Evolutionary conservation across 2,113 vertebrate genomes (phyloP).

Genomic region (Daubentonia madagascariensis): DNA sequence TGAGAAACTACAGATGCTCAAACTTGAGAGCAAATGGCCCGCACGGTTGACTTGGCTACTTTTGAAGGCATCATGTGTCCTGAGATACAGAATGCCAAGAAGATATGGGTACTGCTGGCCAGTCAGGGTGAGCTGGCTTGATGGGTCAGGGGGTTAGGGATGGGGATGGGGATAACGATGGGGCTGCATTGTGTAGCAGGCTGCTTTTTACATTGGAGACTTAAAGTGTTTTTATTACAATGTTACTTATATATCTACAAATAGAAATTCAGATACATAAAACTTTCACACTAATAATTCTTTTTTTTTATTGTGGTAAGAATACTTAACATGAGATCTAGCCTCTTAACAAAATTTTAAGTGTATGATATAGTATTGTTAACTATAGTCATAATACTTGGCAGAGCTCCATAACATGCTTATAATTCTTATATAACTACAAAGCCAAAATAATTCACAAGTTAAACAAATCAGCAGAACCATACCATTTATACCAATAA

Average conservation of each 20-base stretch:
- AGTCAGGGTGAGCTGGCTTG: background rate
- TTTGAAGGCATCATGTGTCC: background rate
- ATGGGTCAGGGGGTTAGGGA: rapidly evolving
- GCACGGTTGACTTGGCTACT: background rate
- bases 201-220: background rate
- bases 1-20: background rate
- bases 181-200: rapidly evolving
- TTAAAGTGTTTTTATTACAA: background rate
- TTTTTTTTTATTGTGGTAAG: background rate
- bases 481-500: background rate
- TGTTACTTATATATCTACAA: background rate
- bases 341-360: background rate
- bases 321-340: background rate
- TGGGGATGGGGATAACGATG: background rate
- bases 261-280: background rate
- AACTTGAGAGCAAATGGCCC: background rate
- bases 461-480: background rate
- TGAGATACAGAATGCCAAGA: background rate
- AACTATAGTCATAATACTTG: background rate
- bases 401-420: background rate
- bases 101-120: rapidly evolving
- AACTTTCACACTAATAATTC: background rate
- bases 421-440: background rate
- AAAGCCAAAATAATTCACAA: conserved; percentile 5
- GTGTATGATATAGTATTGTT: background rate